These are phyloP conservation scores for Hylaeus anthracinus DNA, from an alignment of 1,140 invertebrate genomes.

Conservation along the genomic window DNA sequence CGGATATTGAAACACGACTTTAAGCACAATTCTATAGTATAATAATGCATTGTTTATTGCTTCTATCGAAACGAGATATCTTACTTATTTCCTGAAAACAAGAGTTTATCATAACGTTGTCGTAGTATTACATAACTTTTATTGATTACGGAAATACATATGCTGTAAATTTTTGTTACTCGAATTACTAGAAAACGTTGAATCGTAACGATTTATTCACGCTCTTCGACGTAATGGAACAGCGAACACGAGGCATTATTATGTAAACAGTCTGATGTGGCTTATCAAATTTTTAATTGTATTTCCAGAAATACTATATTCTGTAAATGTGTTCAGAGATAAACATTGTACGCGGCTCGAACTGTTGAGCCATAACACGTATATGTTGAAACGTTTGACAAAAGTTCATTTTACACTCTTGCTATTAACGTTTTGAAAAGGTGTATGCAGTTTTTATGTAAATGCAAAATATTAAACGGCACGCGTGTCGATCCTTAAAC, in stretches of 20 bases:
- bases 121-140: not conserved
- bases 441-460: not conserved
- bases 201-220: not conserved
- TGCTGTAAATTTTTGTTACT: not conserved
- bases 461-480: not conserved
- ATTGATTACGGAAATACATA: not conserved
- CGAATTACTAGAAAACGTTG: not conserved
- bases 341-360: not conserved
- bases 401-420: not conserved
- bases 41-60: not conserved
- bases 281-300: not conserved
- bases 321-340: conserved; percentile 31
- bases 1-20: not conserved
- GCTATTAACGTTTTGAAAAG: not conserved
- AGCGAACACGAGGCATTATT: not conserved
- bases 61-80: not conserved
- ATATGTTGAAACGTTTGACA: not conserved
- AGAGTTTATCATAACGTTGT: not conserved
- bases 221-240: not conserved
- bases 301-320: not conserved
- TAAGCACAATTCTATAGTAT: not conserved
- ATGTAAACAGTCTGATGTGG: not conserved
- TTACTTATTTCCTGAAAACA: not conserved
- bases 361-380: not conserved
- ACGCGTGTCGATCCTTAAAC: not conserved